Percentiles rank a stretch among this genome's conserved stretches.
Conservation (phyloP, 2,113 vertebrate genomes). For the Taxidea taxus region DNA sequence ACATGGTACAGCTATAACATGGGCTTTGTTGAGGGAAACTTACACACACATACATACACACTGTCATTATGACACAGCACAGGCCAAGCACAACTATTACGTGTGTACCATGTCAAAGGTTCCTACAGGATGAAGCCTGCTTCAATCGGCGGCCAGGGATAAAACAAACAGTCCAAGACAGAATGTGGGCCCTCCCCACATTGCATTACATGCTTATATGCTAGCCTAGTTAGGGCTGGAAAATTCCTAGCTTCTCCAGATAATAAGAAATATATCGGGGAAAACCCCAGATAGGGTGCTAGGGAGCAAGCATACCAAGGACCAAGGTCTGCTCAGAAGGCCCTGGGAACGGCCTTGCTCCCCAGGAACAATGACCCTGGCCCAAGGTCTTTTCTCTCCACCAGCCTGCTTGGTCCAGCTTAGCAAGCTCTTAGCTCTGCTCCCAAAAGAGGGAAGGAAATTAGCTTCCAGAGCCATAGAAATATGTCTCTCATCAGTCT, state of each 20-base stretch:
- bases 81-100: background rate
- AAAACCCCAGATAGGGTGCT: background rate
- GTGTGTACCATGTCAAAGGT: background rate
- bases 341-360: background rate
- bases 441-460: background rate
- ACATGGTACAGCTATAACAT: background rate
- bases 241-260: background rate
- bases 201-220: background rate
- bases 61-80: no score
- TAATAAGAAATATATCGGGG: background rate
- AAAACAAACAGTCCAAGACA: background rate
- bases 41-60: background rate
- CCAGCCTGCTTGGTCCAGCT: background rate
- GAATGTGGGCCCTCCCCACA: background rate
- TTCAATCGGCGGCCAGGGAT: background rate
- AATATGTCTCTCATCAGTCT: background rate
- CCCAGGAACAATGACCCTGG: background rate
- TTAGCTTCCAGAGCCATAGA: background rate
- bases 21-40: background rate
- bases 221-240: background rate
- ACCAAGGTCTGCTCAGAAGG: no score
- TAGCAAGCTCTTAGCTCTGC: background rate
- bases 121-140: background rate
- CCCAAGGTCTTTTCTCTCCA: background rate
- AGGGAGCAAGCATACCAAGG: background rate